Evolutionary conservation across 2,113 vertebrate species (phyloP), one percentile per base, ranked within the genome.

Genomic region (Sprattus sprattus): DNA sequence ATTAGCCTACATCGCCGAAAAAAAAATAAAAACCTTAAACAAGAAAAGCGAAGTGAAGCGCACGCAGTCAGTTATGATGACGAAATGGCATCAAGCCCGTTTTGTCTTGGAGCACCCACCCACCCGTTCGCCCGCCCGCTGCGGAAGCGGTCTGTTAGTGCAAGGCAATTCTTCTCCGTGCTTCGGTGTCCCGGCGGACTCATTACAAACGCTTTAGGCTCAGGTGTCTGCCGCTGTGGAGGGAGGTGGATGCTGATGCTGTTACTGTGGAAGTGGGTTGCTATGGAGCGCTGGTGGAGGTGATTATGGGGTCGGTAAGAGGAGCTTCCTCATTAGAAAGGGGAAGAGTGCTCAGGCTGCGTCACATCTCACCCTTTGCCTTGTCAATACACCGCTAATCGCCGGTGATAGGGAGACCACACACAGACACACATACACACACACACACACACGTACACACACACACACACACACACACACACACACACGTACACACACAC

Each of bases 161-260:
- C 7, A 0, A 60, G 54, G 54, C 52, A 20, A 57, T 64, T 28
- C 15, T 32, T 39, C 71, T 16, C 71, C 15, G 13, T 71, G 15
- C 54, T 15, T 39, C 15, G 22, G n/a, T 82, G 64, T 86, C 85
- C 78, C 85, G 46, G 54, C 22, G 82, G 85, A 86, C 52, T 82
- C 85, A 86, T 86, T 86, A 86, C 85, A 82, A 81, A 82, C 49
- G 44, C 86, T 81, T 83, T 57, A 87, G 78, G 86, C 75, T 87
- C 82, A 49, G 52, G 83, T 87, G 83, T 87, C 86, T 32, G 16
- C 10, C 11, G 20, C 13, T 39, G 32, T 28, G 64, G 64, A 78
- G 32, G 39, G 71, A 32, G 71, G 32, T 15, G 2, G 2, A 84
- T 50, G 71, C 71, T 78, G 71, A 78, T 78, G 28, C 71, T 28